Conservation (phyloP, 1,140 invertebrate species). For the Pinna nobilis region DNA sequence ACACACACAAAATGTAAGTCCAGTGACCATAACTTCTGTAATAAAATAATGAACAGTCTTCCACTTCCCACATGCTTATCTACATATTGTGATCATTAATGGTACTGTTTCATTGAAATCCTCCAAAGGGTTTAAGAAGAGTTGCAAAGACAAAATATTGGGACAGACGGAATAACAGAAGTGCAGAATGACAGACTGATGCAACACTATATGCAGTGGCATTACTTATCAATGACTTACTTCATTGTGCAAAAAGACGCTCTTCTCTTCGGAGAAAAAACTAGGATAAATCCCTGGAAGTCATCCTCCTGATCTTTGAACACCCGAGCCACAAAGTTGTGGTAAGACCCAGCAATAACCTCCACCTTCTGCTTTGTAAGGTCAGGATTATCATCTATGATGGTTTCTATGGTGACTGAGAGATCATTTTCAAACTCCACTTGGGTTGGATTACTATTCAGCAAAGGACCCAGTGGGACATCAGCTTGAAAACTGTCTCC, state of each 20-base stretch:
- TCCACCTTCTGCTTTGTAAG: conserved; percentile 89
- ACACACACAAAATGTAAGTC: too few species aligned
- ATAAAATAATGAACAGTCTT: too few species aligned
- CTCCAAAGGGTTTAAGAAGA: too few species aligned
- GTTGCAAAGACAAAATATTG: too few species aligned
- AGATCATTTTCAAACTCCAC: conserved; percentile 40
- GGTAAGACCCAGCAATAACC: conserved; percentile 96
- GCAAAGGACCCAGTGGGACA: conserved; percentile 89
- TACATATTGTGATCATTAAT: too few species aligned
- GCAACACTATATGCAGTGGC: background rate
- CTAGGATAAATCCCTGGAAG: conserved; percentile 96
- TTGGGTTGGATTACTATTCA: conserved; percentile 78
- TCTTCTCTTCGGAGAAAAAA: conserved; percentile 96
- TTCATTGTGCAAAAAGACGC: conserved; percentile 94
- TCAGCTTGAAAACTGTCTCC: conserved; percentile 95
- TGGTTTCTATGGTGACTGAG: conserved; percentile 82
- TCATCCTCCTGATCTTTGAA: conserved; percentile 51
- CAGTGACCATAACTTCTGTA: too few species aligned
- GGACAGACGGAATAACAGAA: too few species aligned
- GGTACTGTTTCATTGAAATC: too few species aligned
- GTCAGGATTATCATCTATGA: conserved; percentile 92
- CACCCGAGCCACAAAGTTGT: conserved; percentile 71
- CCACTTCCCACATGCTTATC: too few species aligned
- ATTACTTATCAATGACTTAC: conserved; percentile 81
- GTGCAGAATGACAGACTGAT: too few species aligned